Evolutionary conservation across 2,797 vertebrate species (phyloP).

Genomic region (Champsocephalus esox): DNA sequence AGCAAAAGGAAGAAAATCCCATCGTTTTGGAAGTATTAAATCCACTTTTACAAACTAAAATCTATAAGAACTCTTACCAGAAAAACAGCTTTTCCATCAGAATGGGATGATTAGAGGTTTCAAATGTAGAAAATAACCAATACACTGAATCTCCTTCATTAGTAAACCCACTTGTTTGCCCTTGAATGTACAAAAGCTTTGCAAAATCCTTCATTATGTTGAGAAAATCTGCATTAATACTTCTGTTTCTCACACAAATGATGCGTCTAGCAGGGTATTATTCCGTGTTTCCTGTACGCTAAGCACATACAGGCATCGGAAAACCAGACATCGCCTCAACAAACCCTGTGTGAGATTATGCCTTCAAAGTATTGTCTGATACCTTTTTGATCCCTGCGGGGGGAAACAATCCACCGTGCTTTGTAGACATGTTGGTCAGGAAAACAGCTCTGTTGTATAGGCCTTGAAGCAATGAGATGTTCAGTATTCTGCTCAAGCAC

Average conservation of each 20-base stretch:
- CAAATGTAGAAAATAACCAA: background rate
- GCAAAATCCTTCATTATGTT: background rate
- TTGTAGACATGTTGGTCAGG: slow-evolving; percentile 4
- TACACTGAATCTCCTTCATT: background rate
- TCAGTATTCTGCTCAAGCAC: slow-evolving; percentile 22
- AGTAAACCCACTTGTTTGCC: background rate
- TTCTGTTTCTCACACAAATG: slow-evolving; percentile 26
- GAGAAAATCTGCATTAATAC: slow-evolving; percentile 9
- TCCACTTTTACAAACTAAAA: background rate
- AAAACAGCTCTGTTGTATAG: background rate
- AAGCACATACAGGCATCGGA: slow-evolving; percentile 26
- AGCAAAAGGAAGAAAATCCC: background rate
- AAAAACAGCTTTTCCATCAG: background rate
- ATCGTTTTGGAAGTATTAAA: background rate
- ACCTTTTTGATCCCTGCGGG: slow-evolving; percentile 26
- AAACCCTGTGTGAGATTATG: slow-evolving; percentile 3
- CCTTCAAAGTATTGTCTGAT: slow-evolving; percentile 38
- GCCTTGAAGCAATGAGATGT: slow-evolving; percentile 16
- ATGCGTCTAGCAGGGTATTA: slow-evolving; percentile 16
- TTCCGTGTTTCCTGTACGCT: slow-evolving; percentile 33
- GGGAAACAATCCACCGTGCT: background rate
- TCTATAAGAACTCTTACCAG: background rate
- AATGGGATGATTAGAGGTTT: background rate
- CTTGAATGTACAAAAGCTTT: slow-evolving; percentile 12
- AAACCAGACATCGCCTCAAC: slow-evolving; percentile 23